Conservation (phyloP, 2,888 invertebrate species). For the Ichneumoninae sp. region DNA sequence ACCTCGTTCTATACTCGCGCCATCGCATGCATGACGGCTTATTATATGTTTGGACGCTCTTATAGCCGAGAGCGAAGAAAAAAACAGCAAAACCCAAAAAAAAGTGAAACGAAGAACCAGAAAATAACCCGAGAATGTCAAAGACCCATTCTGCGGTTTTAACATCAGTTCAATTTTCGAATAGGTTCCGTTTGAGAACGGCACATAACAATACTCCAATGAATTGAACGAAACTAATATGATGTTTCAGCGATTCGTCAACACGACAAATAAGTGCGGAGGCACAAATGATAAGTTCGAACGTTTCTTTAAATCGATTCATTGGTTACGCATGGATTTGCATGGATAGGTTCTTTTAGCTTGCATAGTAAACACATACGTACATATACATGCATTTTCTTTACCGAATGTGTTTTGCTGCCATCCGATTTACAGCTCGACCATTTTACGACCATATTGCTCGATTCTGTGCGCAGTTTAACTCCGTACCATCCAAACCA, state of each 20-base stretch:
- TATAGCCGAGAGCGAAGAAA: conserved; percentile 11
- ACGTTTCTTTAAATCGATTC: conserved; percentile 7
- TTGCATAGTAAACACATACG: neutral
- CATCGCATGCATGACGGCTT: conserved; percentile 21
- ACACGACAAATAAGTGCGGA: neutral
- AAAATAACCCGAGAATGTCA: neutral
- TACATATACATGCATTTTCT: conserved; percentile 19
- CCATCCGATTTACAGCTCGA: conserved; percentile 59
- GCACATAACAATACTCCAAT: neutral
- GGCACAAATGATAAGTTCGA: conserved; percentile 2
- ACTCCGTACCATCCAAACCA: conserved; percentile 26
- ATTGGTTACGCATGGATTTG: conserved; percentile 10
- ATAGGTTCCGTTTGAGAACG: neutral
- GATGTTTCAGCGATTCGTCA: neutral
- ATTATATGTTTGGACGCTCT: neutral
- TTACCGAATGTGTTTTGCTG: conserved; percentile 24
- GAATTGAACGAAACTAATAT: neutral
- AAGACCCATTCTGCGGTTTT: neutral
- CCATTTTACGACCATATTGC: conserved; percentile 75
- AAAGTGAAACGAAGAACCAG: neutral
- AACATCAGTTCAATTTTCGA: neutral
- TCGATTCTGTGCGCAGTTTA: conserved; percentile 67
- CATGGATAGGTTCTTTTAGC: neutral
- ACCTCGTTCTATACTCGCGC: conserved; percentile 31
- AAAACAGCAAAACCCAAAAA: neutral